Base-by-base conservation (phyloP, 2,888 invertebrate genomes). In the Melanostoma scalare region DNA sequence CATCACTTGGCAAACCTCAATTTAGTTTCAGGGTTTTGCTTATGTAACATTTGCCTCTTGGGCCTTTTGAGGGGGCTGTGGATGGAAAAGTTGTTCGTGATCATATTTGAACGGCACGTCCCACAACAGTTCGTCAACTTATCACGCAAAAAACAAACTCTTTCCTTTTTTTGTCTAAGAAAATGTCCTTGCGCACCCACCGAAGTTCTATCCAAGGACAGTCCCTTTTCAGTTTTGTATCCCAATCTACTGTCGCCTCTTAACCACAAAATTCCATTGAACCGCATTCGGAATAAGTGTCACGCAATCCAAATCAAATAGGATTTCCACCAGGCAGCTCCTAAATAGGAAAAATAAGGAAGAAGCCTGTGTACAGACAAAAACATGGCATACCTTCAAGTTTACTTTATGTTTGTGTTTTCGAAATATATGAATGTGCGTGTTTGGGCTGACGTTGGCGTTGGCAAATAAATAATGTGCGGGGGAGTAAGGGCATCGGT, bases 241-340 rank as follows among this genome's bases (percentile, higher is more conserved):
- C 3, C 6, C 20, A 38, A 46, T 10, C 46, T 9, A 35, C 6
- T 30, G 3, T 36, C 8, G 38, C 35, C 31, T 20, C 20, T 20
- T 20, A n/a, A 63, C n/a, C 63, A 36, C 40, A 38, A 10, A 10
- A 61, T 31, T 20, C 68, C 52, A 36, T 40, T 48, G 36, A 67
- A 65, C 44, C 58, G 58, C 71, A 81, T 76, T 76, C 60, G 63
- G 60, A 48, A 67, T 63, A 71, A 72, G 52, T 80, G 81, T 81
- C 81, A 76, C 81, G 81, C 71, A 81, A 81, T 71, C 60, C 71
- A 81, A 72, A 76, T 81, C 60, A 76, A 76, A 76, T 76, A 68
- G 36, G 30, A 76, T 67, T 76, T 76, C 48, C 65, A 52, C 36
- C 6, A 60, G 61, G 53, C 55, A 9, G 31, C n/a, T 50, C 20